Percentiles rank a stretch among this genome's conserved stretches.
Conservation (phyloP, 2,113 vertebrate species). For the Sinocyclocheilus anshuiensis region DNA sequence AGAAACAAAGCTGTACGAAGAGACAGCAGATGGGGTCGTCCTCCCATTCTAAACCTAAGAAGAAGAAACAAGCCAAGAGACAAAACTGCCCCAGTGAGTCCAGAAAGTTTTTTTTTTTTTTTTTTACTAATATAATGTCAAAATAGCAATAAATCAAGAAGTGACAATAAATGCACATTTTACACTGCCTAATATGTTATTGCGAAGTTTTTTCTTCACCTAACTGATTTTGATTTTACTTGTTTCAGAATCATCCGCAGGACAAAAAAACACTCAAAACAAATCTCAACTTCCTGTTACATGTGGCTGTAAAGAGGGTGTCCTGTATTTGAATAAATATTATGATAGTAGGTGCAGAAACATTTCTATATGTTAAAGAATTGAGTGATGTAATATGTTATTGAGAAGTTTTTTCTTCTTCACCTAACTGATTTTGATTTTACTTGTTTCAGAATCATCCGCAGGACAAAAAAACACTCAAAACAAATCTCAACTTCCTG, state of each 20-base stretch:
- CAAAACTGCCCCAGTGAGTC: background rate
- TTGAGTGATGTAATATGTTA: background rate
- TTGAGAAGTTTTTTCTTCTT: background rate
- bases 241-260: background rate
- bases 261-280: background rate
- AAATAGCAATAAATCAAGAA: background rate
- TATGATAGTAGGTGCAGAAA: slow-evolving; percentile 43
- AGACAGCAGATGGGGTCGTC: background rate
- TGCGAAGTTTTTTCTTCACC: background rate
- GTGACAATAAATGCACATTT: background rate
- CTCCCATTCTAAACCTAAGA: background rate
- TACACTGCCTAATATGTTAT: background rate
- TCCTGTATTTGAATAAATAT: slow-evolving; percentile 50
- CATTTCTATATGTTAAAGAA: background rate
- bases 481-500: slow-evolving; percentile 2
- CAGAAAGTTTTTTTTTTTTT: background rate
- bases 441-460: background rate
- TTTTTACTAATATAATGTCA: background rate
- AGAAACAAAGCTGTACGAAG: background rate
- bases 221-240: background rate
- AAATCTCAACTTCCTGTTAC: slow-evolving; percentile 45
- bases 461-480: background rate
- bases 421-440: background rate
- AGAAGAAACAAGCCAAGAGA: background rate
- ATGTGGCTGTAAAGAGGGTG: slow-evolving; percentile 61